phyloP scores from a whole-genome alignment of 53 echinoderm and acorn worm species.

The Echinarachnius parma region DNA sequence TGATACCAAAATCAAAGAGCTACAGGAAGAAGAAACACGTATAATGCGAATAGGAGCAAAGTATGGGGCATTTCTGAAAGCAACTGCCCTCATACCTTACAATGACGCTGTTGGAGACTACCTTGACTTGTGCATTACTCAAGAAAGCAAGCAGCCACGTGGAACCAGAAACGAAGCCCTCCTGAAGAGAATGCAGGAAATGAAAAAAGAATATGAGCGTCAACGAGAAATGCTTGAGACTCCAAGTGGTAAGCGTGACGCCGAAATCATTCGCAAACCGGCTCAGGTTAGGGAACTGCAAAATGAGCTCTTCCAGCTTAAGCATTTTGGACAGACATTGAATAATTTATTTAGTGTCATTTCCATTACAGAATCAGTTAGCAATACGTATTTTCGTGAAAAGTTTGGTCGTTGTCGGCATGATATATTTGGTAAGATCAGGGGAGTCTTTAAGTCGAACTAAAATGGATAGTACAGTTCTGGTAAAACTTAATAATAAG shows the following conservation, averaged over 20 bases:
- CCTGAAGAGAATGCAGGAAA: background rate
- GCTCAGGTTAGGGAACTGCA: slow-evolving; percentile 9
- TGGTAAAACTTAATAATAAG: too few relatives aligned
- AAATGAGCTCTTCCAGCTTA: slow-evolving; percentile 8
- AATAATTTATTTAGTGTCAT: background rate
- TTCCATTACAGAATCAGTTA: too few relatives aligned
- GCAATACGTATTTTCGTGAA: too few relatives aligned
- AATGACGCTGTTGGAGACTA: slow-evolving; percentile 44
- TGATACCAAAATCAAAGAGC: too few relatives aligned
- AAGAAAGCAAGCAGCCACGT: background rate
- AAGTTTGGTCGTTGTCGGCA: too few relatives aligned
- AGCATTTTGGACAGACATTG: slow-evolving; percentile 15
- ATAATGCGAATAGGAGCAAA: too few relatives aligned
- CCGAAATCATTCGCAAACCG: background rate
- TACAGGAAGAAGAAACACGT: too few relatives aligned
- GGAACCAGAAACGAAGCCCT: background rate
- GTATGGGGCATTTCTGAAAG: slow-evolving; percentile 26
- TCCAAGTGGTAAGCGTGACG: background rate
- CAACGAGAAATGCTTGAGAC: background rate
- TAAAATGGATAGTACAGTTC: too few relatives aligned
- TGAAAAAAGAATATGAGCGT: slow-evolving; percentile 6
- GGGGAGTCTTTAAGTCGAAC: too few relatives aligned
- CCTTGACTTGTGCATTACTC: slow-evolving; percentile 29
- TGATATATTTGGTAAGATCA: too few relatives aligned
- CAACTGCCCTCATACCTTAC: slow-evolving; percentile 29